phyloP scores from a whole-genome alignment of 2,113 vertebrate genomes.

The Halichoerus grypus region DNA sequence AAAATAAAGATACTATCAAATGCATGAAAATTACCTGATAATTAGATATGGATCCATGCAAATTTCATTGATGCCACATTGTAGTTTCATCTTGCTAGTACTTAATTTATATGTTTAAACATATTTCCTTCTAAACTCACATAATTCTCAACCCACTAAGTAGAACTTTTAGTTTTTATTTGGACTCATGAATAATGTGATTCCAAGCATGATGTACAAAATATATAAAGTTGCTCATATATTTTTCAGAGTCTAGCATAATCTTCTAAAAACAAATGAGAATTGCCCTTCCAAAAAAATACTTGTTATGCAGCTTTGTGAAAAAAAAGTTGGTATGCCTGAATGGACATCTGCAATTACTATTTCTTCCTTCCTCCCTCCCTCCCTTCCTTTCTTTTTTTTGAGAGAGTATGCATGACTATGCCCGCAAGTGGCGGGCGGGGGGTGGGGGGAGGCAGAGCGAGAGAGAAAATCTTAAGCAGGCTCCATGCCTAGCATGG shows the following conservation, averaged over 20 bases:
- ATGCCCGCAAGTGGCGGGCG: not conserved
- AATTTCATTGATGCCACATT: not conserved
- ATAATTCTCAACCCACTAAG: not conserved
- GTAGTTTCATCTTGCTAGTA: constrained; percentile 36
- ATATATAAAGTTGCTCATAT: not conserved
- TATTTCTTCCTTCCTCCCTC: not conserved
- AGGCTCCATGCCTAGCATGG: not conserved
- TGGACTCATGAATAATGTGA: constrained; percentile 27
- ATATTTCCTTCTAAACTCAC: constrained; percentile 42
- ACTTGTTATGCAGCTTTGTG: not conserved
- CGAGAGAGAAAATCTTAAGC: not conserved
- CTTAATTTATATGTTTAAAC: constrained; percentile 49
- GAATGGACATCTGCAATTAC: not conserved
- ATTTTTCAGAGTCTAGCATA: constrained; percentile 41
- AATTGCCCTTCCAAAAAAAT: constrained; percentile 33
- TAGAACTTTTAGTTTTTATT: constrained; percentile 42
- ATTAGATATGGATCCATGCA: not conserved
- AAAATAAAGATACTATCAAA: constrained; percentile 11
- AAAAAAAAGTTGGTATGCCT: not conserved
- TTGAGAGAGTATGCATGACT: not conserved
- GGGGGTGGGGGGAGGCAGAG: not conserved
- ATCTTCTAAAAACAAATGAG: constrained; percentile 46
- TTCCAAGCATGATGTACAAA: constrained; percentile 25
- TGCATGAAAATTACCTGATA: constrained; percentile 22
- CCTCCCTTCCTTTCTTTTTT: too few relatives aligned